A percentile compares a stretch with the other conserved stretches of the same genome.
Evolutionary conservation across 2,797 vertebrate genomes (phyloP).

Genomic region (Lagocephalus sceleratus): DNA sequence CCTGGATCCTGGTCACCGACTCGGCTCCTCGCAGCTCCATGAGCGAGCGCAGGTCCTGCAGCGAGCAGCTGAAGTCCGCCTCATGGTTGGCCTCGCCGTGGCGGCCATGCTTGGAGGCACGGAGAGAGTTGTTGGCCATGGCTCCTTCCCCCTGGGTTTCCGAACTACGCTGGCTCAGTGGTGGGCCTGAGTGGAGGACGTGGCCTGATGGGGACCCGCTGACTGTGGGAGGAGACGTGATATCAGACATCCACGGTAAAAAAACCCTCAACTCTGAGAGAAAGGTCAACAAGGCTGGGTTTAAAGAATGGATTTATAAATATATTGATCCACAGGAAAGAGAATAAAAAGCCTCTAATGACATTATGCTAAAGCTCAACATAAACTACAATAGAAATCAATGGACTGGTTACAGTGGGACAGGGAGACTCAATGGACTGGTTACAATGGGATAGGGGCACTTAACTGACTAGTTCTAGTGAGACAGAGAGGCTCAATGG

Average conservation of each 20-base stretch:
- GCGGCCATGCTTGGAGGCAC: conserved; percentile 84
- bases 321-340: too few relatives aligned
- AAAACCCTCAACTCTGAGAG: too few relatives aligned
- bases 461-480: too few relatives aligned
- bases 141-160: conserved; percentile 62
- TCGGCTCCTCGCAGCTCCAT: conserved; percentile 93
- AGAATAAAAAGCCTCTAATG: too few relatives aligned
- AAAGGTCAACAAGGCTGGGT: too few relatives aligned
- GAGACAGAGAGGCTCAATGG: too few relatives aligned
- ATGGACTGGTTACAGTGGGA: too few relatives aligned
- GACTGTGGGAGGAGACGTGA: conserved; percentile 22
- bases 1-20: conserved; percentile 84
- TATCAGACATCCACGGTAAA: background rate
- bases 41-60: conserved; percentile 86
- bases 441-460: too few relatives aligned
- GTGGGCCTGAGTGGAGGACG: conserved; percentile 30
- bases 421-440: too few relatives aligned
- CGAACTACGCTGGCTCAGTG: conserved; percentile 48
- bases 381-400: too few relatives aligned
- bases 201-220: conserved; percentile 45
- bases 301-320: too few relatives aligned
- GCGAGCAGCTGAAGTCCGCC: conserved; percentile 85
- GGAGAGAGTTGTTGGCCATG: conserved; percentile 92
- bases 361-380: too few relatives aligned
- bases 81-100: conserved; percentile 84